Conservation (phyloP, 2,888 invertebrate species). For the Phytoseiulus persimilis region DNA sequence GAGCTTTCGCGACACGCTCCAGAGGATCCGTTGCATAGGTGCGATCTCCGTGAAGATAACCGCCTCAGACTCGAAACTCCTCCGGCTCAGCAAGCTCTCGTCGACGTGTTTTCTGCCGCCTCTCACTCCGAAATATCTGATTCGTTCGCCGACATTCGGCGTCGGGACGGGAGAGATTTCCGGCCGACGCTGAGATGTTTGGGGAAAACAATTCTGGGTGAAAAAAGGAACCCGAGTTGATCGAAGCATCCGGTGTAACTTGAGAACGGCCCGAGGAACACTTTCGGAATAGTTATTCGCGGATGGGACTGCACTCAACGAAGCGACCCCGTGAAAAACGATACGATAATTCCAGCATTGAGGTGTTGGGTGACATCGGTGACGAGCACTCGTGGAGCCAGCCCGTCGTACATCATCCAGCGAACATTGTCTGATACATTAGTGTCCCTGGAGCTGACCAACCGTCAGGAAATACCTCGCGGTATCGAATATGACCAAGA, state of each 20-base stretch:
- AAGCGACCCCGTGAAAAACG: neutral
- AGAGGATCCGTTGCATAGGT: neutral
- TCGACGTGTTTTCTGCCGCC: neutral
- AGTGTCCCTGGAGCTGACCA: neutral
- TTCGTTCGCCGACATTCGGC: no score
- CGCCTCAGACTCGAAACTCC: neutral
- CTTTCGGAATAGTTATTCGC: neutral
- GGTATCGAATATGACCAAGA: neutral
- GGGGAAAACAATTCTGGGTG: no score
- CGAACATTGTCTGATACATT: neutral
- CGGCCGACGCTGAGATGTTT: no score
- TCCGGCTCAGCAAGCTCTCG: neutral
- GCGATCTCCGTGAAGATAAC: neutral
- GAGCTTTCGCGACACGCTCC: neutral
- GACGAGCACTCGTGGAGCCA: neutral
- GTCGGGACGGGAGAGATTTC: no score
- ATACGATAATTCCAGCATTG: neutral
- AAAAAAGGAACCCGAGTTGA: no score
- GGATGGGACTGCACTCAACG: neutral
- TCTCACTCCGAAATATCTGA: no score
- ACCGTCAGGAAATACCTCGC: neutral
- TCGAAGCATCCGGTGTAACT: no score
- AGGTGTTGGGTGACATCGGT: neutral
- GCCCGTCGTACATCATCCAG: neutral
- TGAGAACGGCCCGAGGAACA: neutral